Evolutionary conservation across 2,888 invertebrate species (phyloP).

Genomic region (Cordylochernes scorpioides): DNA sequence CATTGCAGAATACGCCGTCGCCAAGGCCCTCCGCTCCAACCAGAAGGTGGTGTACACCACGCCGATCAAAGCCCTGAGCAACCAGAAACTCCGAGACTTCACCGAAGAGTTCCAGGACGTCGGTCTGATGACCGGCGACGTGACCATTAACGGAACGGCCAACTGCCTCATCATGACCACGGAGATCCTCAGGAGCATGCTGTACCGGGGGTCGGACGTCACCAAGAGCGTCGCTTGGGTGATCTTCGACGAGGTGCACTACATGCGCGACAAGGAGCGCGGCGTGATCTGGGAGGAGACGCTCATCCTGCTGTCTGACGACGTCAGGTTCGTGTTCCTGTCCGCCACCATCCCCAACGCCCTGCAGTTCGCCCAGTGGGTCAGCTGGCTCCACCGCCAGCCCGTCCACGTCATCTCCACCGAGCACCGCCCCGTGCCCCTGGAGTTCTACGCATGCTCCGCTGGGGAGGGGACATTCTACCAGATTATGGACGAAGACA

Average conservation of each 20-base stretch:
- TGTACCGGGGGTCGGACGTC: constrained; percentile 74
- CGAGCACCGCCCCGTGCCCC: no score
- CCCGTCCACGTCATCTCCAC: no score
- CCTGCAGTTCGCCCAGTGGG: no score
- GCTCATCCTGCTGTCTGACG: no score
- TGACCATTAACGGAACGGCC: constrained; percentile 77
- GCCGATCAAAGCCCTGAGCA: constrained; percentile 92
- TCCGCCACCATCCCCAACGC: no score
- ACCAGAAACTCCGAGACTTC: constrained; percentile 95
- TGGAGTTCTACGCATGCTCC: no score
- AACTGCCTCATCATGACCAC: constrained; percentile 97
- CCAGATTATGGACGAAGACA: no score
- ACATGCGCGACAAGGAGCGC: constrained; percentile 85
- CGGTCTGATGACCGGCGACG: constrained; percentile 80
- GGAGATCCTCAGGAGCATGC: constrained; percentile 85
- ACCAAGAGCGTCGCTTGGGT: constrained; percentile 91
- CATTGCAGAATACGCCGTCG: constrained; percentile 96
- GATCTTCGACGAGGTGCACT: constrained; percentile 97
- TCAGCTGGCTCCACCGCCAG: no score
- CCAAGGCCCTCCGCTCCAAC: constrained; percentile 40
- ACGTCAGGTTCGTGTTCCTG: no score
- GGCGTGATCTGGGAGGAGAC: no score
- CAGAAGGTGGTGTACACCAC: constrained; percentile 75
- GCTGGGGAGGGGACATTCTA: no score
- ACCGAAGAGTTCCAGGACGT: constrained; percentile 71